Base-by-base conservation (phyloP, 64 coral and sea anemone genomes). In the Stylophora pistillata region DNA sequence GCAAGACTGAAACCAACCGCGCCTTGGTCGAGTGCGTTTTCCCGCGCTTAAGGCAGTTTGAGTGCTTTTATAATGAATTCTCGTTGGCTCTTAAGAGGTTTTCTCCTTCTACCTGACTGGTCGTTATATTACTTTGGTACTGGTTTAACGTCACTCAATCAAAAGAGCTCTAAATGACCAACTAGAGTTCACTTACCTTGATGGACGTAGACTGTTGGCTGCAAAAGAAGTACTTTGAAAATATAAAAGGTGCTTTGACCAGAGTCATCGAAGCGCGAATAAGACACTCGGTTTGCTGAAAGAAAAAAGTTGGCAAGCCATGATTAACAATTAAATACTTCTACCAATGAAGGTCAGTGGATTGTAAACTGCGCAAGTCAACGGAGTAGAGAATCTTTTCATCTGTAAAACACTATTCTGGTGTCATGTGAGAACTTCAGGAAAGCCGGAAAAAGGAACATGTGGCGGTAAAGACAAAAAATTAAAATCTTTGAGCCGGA, bases 171-270 rank as follows among this genome's bases (percentile, higher is more conserved):
- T 10, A 23, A 82, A 25, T 78, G 7, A 47, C 0, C 1, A 47
- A 5, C 1, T n/a, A 64, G 17, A 0, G 17, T n/a, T 27, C 15
- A n/a, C 60, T 23, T 53, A 98, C 96, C 96, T 98, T 98, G 64
- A 98, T 95, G 58, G 85, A 73, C 20, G 96, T 98, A 5, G 93
- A 82, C 37, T 98, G 96, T n/a, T 85, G 79, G 77, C 93, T 91
- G 54, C 86, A 90, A 73, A 94, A 98, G 53, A 98, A 98, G 74
- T 92, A 95, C 75, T 94, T 95, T 37, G 96, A 93, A 56, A 95
- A 94, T 18, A 79, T 92, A 18, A 93, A 90, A 20, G 96, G 96
- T 32, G 88, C 87, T 72, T 86, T 90, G 6, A 95, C 87, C 72
- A 98, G 90, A 30, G 93, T 89, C 89, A 95, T 81, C 9, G 96